A percentile compares a stretch with the other conserved stretches of the same genome.
Evolutionary conservation across 1,140 invertebrate genomes (phyloP).

Genomic region (Doryteuthis pealeii): DNA sequence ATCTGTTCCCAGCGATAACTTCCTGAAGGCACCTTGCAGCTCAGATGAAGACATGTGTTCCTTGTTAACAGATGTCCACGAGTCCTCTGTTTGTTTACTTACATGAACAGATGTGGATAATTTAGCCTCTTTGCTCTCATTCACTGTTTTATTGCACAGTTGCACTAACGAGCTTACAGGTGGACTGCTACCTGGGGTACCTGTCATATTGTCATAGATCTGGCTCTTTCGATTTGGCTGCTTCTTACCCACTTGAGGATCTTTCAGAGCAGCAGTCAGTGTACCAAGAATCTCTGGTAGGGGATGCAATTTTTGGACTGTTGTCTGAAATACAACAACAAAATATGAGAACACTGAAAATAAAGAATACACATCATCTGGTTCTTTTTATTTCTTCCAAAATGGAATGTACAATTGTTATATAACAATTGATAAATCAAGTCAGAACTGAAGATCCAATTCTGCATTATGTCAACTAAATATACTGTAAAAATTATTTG

Average conservation of each 20-base stretch:
- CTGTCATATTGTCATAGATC: slow-evolving; percentile 50
- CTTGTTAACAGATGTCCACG: not conserved
- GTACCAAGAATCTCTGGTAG: slow-evolving; percentile 64
- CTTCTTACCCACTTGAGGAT: slow-evolving; percentile 33
- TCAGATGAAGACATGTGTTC: not conserved
- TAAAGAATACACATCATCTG: not conserved
- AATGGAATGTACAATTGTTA: too few species aligned
- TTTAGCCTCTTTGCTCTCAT: too few species aligned
- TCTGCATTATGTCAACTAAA: too few species aligned
- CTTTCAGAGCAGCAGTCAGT: slow-evolving; percentile 64
- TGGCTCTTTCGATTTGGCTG: slow-evolving; percentile 42
- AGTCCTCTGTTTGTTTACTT: not conserved
- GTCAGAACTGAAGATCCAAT: too few species aligned
- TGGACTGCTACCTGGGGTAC: slow-evolving; percentile 20
- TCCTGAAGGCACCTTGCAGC: not conserved
- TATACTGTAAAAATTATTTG: too few species aligned
- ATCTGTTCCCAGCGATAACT: slow-evolving; percentile 19
- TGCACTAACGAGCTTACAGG: not conserved
- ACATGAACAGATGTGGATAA: too few species aligned
- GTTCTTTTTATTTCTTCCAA: too few species aligned
- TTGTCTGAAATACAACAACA: slow-evolving; percentile 48
- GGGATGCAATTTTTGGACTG: slow-evolving; percentile 52
- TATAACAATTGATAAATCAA: too few species aligned
- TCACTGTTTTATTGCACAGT: not conserved
- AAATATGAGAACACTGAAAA: slow-evolving; percentile 6